Conservation (phyloP, 2,797 vertebrate species). For the Morus bassanus region DNA sequence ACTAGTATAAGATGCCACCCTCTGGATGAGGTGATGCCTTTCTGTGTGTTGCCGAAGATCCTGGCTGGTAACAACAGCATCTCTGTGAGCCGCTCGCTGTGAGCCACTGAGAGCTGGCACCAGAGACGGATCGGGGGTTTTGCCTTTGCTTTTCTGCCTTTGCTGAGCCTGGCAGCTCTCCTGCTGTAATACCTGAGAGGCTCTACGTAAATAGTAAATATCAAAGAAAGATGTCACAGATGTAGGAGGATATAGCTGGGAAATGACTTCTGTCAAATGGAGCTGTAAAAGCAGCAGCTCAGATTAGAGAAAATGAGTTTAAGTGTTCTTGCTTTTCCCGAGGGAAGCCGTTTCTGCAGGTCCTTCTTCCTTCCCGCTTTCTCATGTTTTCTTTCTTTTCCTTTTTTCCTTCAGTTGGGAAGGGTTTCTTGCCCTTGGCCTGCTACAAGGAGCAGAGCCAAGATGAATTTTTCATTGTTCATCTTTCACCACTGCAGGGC, state of each 20-base stretch:
- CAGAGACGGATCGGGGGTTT: rapidly evolving
- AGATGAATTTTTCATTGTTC: background rate
- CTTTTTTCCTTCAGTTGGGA: background rate
- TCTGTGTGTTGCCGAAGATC: background rate
- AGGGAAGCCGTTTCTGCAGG: background rate
- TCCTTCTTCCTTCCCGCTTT: background rate
- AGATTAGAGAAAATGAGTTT: background rate
- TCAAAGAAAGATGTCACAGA: background rate
- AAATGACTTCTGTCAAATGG: background rate
- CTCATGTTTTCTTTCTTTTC: background rate
- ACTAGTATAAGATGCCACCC: background rate
- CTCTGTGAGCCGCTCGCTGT: background rate
- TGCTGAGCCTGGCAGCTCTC: background rate
- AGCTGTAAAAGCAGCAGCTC: background rate
- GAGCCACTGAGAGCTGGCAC: background rate
- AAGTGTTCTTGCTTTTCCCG: background rate
- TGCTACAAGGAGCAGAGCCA: background rate
- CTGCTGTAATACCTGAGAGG: background rate
- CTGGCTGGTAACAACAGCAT: background rate
- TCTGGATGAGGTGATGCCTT: background rate
- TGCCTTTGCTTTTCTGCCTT: background rate
- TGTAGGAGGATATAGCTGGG: background rate
- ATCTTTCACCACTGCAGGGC: background rate
- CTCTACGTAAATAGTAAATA: background rate
- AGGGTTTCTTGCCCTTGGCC: background rate